phyloP scores from a whole-genome alignment of 1,140 invertebrate species.

The Ladona fulva region DNA sequence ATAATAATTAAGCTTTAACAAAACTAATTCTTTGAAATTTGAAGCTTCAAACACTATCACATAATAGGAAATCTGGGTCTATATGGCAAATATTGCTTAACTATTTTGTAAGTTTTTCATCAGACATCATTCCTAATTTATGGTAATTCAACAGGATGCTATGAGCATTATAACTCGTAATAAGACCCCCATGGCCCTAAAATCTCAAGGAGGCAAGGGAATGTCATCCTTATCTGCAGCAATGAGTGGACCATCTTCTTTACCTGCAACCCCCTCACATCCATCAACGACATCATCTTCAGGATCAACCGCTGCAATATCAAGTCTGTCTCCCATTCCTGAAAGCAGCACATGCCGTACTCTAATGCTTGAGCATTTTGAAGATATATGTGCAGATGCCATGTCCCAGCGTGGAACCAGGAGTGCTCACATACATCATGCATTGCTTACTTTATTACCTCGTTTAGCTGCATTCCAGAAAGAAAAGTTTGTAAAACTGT shows the following conservation, averaged over 20 bases:
- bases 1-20: too few relatives aligned
- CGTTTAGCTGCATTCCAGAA: constrained; percentile 87
- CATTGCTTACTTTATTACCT: constrained; percentile 81
- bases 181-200: constrained; percentile 32
- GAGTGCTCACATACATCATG: constrained; percentile 76
- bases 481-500: constrained; percentile 59
- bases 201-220: not conserved
- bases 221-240: constrained; percentile 13
- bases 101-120: too few relatives aligned
- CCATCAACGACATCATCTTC: constrained; percentile 24
- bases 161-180: constrained; percentile 34
- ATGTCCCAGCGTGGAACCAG: constrained; percentile 65
- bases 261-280: not conserved
- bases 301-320: constrained; percentile 32
- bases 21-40: too few relatives aligned
- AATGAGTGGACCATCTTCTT: constrained; percentile 14
- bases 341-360: constrained; percentile 83
- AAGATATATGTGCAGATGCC: constrained; percentile 67
- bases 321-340: constrained; percentile 41
- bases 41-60: too few relatives aligned
- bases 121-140: too few relatives aligned
- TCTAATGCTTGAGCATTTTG: constrained; percentile 74
- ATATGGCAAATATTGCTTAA: too few relatives aligned
- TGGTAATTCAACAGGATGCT: constrained; percentile 26
- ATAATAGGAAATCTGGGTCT: too few relatives aligned